phyloP scores from a whole-genome alignment of 2,888 invertebrate genomes.

The Meteorus cinctellus region DNA sequence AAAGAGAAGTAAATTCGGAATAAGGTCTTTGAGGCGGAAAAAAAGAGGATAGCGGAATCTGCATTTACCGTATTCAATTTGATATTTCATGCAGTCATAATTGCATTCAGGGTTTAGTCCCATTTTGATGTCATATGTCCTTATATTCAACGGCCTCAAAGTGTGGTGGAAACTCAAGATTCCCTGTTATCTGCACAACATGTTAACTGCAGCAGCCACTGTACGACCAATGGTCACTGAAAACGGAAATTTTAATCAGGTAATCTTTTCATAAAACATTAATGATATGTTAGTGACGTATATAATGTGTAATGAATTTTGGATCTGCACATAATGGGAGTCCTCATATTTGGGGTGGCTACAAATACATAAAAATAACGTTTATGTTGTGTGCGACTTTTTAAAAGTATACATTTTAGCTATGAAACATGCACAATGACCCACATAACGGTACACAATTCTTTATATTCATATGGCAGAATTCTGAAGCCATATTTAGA shows the following conservation, averaged over 20 bases:
- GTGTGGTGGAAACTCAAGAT: slow-evolving; percentile 37
- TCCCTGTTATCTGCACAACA: slow-evolving; percentile 33
- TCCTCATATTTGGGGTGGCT: neutral
- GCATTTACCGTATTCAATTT: neutral
- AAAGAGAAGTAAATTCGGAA: too few relatives aligned
- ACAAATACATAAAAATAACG: neutral
- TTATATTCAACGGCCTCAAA: slow-evolving; percentile 35
- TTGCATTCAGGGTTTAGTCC: neutral
- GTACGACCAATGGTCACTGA: slow-evolving; percentile 51
- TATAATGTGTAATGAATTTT: neutral
- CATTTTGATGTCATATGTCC: neutral
- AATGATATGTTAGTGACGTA: neutral
- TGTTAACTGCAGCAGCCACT: slow-evolving; percentile 49
- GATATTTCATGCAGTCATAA: neutral
- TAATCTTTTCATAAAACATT: slow-evolving; percentile 32
- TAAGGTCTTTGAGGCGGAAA: too few relatives aligned
- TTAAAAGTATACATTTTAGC: too few relatives aligned
- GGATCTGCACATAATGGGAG: neutral
- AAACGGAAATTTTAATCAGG: slow-evolving; percentile 52
- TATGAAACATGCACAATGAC: too few relatives aligned
- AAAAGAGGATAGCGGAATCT: too few relatives aligned
- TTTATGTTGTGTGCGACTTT: neutral
- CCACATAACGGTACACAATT: neutral
- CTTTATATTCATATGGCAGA: neutral
- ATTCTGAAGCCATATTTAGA: neutral